phyloP scores from a whole-genome alignment of 2,888 invertebrate species.

The Pseudococcus jackbeardsleyi region DNA sequence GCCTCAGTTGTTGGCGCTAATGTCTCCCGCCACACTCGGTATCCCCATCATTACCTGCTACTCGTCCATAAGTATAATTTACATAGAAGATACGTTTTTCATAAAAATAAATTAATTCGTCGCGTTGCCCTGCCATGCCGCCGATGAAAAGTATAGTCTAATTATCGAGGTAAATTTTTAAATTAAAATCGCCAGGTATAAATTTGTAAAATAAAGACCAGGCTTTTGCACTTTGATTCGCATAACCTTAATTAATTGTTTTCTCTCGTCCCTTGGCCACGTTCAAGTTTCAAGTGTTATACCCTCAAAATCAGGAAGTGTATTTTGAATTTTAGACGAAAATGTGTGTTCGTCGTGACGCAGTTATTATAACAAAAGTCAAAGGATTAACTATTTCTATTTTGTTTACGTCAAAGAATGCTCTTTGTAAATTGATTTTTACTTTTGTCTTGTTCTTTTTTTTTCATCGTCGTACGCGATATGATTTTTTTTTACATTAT shows the following conservation, averaged over 20 bases:
- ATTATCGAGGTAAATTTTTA: constrained; percentile 4
- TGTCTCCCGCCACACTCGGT: too few relatives aligned
- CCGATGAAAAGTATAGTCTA: too few relatives aligned
- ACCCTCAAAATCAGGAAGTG: background rate
- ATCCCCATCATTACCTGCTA: too few relatives aligned
- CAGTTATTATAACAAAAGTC: background rate
- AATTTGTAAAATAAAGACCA: constrained; percentile 14
- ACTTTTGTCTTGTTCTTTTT: background rate
- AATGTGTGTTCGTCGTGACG: background rate
- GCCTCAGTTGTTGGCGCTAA: too few relatives aligned
- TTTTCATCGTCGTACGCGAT: background rate
- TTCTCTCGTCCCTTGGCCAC: background rate
- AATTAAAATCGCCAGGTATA: background rate
- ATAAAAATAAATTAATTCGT: too few relatives aligned
- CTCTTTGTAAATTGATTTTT: constrained; percentile 29
- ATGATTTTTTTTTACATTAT: constrained; percentile 8
- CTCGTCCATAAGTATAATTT: too few relatives aligned
- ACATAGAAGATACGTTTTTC: too few relatives aligned
- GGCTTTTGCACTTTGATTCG: constrained; percentile 11
- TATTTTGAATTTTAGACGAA: background rate
- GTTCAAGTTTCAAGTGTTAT: background rate
- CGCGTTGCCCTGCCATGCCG: too few relatives aligned
- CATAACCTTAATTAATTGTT: constrained; percentile 22
- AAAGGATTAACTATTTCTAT: constrained; percentile 23
- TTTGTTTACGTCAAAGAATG: constrained; percentile 2